Evolutionary conservation across 2,113 vertebrate genomes (phyloP).

Genomic region (Microtus oregoni): DNA sequence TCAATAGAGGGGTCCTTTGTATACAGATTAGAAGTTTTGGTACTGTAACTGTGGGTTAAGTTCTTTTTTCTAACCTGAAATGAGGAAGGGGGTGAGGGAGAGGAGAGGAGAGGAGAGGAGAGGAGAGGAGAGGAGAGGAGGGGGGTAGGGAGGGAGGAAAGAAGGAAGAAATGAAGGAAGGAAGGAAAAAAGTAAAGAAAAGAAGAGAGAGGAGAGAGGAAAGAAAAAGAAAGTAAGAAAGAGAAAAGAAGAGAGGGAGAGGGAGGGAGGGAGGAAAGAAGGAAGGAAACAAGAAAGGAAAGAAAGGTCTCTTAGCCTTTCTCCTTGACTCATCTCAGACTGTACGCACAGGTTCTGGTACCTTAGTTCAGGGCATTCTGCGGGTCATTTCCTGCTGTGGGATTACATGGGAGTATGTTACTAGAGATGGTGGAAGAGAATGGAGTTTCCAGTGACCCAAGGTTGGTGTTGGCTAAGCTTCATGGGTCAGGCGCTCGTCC

Average conservation of each 20-base stretch:
- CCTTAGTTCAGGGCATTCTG: background rate
- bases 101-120: no score
- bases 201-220: no score
- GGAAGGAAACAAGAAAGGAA: no score
- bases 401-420: background rate
- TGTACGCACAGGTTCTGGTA: background rate
- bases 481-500: background rate
- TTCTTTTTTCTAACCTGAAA: background rate
- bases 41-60: background rate
- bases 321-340: background rate
- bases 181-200: no score
- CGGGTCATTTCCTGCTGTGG: background rate
- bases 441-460: background rate
- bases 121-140: no score
- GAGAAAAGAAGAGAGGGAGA: no score
- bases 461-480: background rate
- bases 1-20: background rate
- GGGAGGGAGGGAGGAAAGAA: background rate
- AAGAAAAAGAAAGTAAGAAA: no score
- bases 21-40: background rate
- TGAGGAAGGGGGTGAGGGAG: background rate
- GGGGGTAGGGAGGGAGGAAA: no score
- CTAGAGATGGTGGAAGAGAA: background rate
- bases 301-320: background rate
- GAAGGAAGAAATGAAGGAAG: no score